Evolutionary conservation across 2,888 invertebrate species (phyloP).

Genomic region (Sesamia inferens): DNA sequence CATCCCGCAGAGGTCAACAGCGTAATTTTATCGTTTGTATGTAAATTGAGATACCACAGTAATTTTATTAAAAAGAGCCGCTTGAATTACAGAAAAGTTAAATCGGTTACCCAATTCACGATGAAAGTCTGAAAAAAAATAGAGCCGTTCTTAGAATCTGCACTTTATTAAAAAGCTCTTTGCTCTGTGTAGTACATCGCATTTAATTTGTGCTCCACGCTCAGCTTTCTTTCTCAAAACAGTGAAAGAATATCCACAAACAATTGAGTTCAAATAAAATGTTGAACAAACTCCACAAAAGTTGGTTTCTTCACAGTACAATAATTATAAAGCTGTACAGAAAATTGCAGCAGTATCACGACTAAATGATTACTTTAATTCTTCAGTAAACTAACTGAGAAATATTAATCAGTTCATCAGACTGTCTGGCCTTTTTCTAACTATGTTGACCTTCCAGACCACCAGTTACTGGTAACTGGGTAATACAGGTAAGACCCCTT

Average conservation of each 20-base stretch:
- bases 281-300: slow-evolving; percentile 48
- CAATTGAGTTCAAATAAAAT: slow-evolving; percentile 58
- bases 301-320: slow-evolving; percentile 34
- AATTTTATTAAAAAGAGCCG: slow-evolving; percentile 38
- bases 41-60: slow-evolving; percentile 45
- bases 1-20: slow-evolving; percentile 5
- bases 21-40: slow-evolving; percentile 42
- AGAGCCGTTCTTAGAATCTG: slow-evolving; percentile 25
- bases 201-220: slow-evolving; percentile 38
- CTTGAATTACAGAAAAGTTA: slow-evolving; percentile 35
- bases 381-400: too few relatives aligned
- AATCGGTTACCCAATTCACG: slow-evolving; percentile 32
- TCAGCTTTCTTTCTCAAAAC: slow-evolving; percentile 41
- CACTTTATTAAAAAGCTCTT: slow-evolving; percentile 47
- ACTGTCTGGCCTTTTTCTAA: too few relatives aligned
- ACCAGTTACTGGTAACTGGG: too few relatives aligned
- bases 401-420: too few relatives aligned
- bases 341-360: slow-evolving; percentile 12
- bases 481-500: too few relatives aligned
- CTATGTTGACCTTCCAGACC: too few relatives aligned
- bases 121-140: slow-evolving; percentile 30
- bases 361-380: background rate
- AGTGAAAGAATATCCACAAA: slow-evolving; percentile 44
- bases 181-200: slow-evolving; percentile 16
- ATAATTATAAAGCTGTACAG: background rate